A percentile compares a stretch with the other conserved stretches of the same genome.
Conservation (phyloP, 2,797 vertebrate genomes). For the Scolopax bukidnonensis region DNA sequence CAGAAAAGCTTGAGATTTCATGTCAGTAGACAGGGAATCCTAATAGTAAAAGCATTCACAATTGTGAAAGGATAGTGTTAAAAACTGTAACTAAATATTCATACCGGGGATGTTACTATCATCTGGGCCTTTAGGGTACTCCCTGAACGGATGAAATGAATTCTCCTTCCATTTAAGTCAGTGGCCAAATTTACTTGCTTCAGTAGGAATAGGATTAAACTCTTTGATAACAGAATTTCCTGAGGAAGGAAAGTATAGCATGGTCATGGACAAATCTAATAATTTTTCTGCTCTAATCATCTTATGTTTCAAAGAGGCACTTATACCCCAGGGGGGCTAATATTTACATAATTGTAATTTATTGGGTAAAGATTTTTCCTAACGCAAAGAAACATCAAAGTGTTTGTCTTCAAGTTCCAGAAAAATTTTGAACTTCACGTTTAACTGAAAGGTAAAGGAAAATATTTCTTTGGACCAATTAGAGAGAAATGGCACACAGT, state of each 20-base stretch:
- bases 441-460: slow-evolving; percentile 10
- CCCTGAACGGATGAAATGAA: neutral
- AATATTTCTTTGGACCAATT: slow-evolving; percentile 26
- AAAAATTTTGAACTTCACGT: slow-evolving; percentile 23
- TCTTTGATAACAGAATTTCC: slow-evolving; percentile 61
- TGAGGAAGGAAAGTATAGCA: slow-evolving; percentile 35
- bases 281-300: slow-evolving; percentile 71
- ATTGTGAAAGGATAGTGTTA: neutral
- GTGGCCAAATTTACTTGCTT: slow-evolving; percentile 43
- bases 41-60: neutral
- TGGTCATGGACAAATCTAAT: slow-evolving; percentile 65
- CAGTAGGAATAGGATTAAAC: slow-evolving; percentile 44
- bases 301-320: slow-evolving; percentile 47
- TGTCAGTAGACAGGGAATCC: neutral
- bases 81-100: neutral
- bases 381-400: slow-evolving; percentile 61
- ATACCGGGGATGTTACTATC: neutral
- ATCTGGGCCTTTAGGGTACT: neutral
- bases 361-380: slow-evolving; percentile 58
- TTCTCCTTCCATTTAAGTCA: slow-evolving; percentile 16
- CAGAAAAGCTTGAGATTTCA: neutral
- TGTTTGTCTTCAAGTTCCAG: slow-evolving; percentile 54
- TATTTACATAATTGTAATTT: slow-evolving; percentile 76
- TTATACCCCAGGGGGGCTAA: slow-evolving; percentile 26
- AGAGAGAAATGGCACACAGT: neutral